These are phyloP conservation scores for Archips xylosteana DNA, from an alignment of 2,888 invertebrate species.

Conservation along the genomic window DNA sequence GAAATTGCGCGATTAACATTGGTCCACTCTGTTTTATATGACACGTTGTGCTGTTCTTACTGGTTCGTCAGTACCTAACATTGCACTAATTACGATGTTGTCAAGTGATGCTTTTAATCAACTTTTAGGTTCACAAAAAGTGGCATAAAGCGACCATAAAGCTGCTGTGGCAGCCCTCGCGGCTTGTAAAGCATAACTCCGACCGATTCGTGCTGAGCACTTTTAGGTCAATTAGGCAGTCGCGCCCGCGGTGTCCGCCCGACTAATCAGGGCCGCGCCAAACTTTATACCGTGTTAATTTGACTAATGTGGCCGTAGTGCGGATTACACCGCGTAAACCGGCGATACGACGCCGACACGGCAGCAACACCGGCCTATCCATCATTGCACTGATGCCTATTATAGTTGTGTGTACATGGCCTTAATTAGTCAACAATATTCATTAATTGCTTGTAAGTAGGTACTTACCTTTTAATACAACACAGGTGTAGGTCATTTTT, in stretches of 20 bases:
- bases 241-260: constrained; percentile 67
- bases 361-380: constrained; percentile 11
- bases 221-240: constrained; percentile 85
- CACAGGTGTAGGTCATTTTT: neutral
- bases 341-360: constrained; percentile 27
- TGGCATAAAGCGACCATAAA: neutral
- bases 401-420: neutral
- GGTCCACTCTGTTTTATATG: too few species aligned
- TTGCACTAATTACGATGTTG: too few species aligned
- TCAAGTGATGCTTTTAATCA: neutral
- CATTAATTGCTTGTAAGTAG: neutral
- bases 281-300: constrained; percentile 85
- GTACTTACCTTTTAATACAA: neutral
- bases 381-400: constrained; percentile 2
- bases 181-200: constrained; percentile 71
- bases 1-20: too few species aligned
- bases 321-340: constrained; percentile 69
- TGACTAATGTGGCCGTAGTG: constrained; percentile 81
- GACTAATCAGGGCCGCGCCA: constrained; percentile 82
- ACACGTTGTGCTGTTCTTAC: too few species aligned
- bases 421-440: neutral
- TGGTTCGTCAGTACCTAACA: too few species aligned
- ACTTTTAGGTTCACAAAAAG: neutral
- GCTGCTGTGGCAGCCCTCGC: constrained; percentile 65
- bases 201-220: constrained; percentile 84